Conservation (phyloP, 1,140 invertebrate species). For the Solen grandis region DNA sequence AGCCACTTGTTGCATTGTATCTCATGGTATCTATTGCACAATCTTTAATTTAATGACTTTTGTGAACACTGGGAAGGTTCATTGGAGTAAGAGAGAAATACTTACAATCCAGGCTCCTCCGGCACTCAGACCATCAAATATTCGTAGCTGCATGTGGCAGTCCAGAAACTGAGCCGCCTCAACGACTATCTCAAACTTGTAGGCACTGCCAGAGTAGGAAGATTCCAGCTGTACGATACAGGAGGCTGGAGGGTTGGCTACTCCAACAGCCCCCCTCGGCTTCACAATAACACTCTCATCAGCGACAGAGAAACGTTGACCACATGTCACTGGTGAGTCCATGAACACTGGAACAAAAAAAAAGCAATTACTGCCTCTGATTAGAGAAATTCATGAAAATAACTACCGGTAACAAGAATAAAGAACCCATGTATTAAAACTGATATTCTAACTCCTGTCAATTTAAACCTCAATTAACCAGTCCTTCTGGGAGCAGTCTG, state of each 20-base stretch:
- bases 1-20: no score
- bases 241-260: constrained; percentile 22
- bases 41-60: no score
- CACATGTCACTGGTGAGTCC: constrained; percentile 36
- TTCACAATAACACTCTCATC: constrained; percentile 25
- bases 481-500: no score
- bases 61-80: no score
- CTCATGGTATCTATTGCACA: no score
- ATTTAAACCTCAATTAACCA: no score
- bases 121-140: constrained; percentile 32
- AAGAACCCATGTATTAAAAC: no score
- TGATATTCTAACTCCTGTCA: no score
- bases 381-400: no score
- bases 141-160: constrained; percentile 17
- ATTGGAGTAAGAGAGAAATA: not conserved
- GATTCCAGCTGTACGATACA: constrained; percentile 33
- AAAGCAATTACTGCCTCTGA: no score
- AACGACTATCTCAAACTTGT: constrained; percentile 52
- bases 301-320: constrained; percentile 18
- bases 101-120: constrained; percentile 33
- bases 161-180: constrained; percentile 23
- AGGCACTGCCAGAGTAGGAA: constrained; percentile 15
- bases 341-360: constrained; percentile 29
- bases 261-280: constrained; percentile 31
- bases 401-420: no score